A percentile compares a stretch with the other conserved stretches of the same genome.
Evolutionary conservation across 2,113 vertebrate genomes (phyloP).

Genomic region (Sphaerodactylus townsendi): DNA sequence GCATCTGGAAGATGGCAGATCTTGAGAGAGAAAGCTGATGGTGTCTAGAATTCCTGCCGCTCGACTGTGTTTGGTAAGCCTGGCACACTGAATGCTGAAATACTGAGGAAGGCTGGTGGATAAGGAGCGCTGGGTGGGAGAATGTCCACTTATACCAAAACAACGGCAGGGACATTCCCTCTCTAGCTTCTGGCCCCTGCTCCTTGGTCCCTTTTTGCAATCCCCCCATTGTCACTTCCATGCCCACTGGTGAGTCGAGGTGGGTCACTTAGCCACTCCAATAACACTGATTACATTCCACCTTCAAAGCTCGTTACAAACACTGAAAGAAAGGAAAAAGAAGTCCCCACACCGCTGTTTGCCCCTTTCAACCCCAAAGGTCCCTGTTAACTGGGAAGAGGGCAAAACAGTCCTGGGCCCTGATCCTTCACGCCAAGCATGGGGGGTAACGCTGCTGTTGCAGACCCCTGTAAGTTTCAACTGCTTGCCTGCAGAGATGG

Average conservation of each 20-base stretch:
- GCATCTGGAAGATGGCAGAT: not conserved
- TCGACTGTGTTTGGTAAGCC: not conserved
- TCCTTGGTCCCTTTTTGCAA: not conserved
- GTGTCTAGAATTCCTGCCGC: not conserved
- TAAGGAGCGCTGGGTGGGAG: not conserved
- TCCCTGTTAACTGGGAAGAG: not conserved
- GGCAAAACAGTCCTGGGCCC: not conserved
- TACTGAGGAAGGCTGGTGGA: not conserved
- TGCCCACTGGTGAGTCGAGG: not conserved
- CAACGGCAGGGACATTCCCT: not conserved
- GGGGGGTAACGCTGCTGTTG: not conserved
- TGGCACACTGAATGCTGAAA: not conserved
- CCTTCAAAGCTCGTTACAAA: slow-evolving; percentile 22
- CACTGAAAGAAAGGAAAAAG: not conserved
- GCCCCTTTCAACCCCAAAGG: not conserved
- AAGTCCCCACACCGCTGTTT: not conserved
- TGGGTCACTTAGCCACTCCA: not conserved
- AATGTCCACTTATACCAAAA: not conserved
- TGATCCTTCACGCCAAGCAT: not conserved
- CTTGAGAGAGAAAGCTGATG: too few species aligned
- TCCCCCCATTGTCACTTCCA: not conserved
- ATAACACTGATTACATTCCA: slow-evolving; percentile 17
- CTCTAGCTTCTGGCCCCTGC: not conserved
- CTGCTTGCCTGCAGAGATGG: not conserved
- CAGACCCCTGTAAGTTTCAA: not conserved